Base-by-base conservation (phyloP, 2,797 vertebrate genomes). In the Heliangelus exortis region DNA sequence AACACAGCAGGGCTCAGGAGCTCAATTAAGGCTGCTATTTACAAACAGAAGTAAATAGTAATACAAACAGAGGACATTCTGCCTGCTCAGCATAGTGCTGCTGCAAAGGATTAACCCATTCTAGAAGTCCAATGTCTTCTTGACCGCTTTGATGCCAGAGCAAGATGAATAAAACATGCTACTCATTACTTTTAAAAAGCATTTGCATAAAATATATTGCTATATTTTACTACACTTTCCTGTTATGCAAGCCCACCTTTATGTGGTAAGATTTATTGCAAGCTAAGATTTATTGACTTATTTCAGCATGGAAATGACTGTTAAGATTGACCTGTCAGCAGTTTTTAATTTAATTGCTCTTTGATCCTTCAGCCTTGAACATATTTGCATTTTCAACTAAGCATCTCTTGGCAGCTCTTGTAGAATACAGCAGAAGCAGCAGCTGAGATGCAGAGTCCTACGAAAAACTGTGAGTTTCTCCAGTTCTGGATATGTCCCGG, bases 121-220 rank as follows among this genome's bases (percentile, higher is more conserved):
- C 84, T 83, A 94, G 80, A 95, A 96, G 89, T 83, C 92, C 84
- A 94, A 84, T 20, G 67, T 89, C 75, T 95, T 92, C 93, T 94
- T 92, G 95, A 96, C 92, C 89, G 28, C 93, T 94, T 96, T 92
- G 89, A 87, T 92, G 94, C 47, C 83, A 90, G 94, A 86, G 94
- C 92, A 95, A 74, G 75, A 95, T 93, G 93, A 95, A 96, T 96
- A 95, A 95, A 96, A 95, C 95, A 96, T 96, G 47, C 67, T 89
- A n/a, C 89, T 96, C 89, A 91, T 96, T 95, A 96, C 77, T 90
- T 93, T 78, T 75, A 84, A 84, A 95, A 96, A 87, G 33, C n/a
- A 96, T 97, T 96, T 97, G 95, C 95, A 96, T 96, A 95, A 96
- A 97, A 95, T 95, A 96, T 91, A 96, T 93, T 95, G 80, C 95